Conservation (phyloP, 23 tunicate species). For the Phallusia fumigata region DNA sequence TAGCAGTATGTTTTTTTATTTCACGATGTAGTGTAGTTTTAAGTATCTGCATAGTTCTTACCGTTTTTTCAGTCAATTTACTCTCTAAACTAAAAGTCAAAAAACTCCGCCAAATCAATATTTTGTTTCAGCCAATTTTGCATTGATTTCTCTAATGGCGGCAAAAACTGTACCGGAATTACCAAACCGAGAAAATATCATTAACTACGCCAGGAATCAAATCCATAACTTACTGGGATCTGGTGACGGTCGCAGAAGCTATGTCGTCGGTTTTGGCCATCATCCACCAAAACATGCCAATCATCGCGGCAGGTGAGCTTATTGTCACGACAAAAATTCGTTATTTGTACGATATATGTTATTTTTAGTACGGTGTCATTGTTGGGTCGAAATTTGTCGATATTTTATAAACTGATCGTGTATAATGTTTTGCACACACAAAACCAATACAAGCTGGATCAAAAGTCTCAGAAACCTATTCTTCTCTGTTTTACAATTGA, state of each 20-base stretch:
- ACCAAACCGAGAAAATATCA: constrained; percentile 7
- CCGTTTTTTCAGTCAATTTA: too few species aligned
- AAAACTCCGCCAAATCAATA: not conserved
- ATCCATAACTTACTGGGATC: constrained; percentile 78
- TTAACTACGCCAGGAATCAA: constrained; percentile 63
- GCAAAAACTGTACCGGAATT: constrained; percentile 42
- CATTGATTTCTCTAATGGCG: constrained; percentile 62
- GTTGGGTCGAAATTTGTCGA: too few species aligned
- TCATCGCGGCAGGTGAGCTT: constrained; percentile 77
- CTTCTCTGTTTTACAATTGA: too few species aligned
- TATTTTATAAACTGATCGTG: too few species aligned
- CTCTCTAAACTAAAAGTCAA: not conserved
- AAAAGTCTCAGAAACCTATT: too few species aligned
- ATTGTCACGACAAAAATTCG: not conserved
- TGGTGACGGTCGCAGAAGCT: constrained; percentile 40
- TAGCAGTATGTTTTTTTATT: too few species aligned
- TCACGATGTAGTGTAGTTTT: too few species aligned
- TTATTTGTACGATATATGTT: too few species aligned
- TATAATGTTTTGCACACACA: too few species aligned
- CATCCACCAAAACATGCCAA: constrained; percentile 82
- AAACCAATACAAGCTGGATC: too few species aligned
- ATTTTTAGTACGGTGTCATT: too few species aligned
- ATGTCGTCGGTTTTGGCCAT: constrained; percentile 66
- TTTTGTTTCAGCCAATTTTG: constrained; percentile 80
- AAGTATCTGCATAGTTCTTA: too few species aligned